Base-by-base conservation (phyloP, 2,888 invertebrate species). In the Drosophila kokeensis region DNA sequence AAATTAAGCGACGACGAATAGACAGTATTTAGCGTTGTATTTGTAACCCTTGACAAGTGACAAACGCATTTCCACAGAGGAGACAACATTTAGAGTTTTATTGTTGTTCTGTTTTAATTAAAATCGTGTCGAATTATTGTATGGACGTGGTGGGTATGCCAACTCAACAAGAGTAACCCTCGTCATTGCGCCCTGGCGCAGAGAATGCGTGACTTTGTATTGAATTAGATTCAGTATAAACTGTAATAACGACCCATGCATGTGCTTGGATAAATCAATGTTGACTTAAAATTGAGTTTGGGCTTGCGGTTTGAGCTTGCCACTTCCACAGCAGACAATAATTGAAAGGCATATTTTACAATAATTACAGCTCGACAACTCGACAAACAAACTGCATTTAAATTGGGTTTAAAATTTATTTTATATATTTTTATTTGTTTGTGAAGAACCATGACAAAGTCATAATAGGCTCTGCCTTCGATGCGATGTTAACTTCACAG, bases 81-180 rank as follows among this genome's bases (percentile, higher is more conserved):
- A 32, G 27, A 24, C 38, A 21, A 32, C 69, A 55, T 49, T 27
- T 21, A 32, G 34, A 36, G 38, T 30, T 61, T 45, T 21, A 63
- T 45, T 63, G 27, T 21, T 45, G 8, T 45, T 45, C 30, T 30
- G 36, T 71, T 71, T 69, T 69, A 69, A 69, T 69, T 69, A 62
- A 69, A 69, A 71, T 38, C 52, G 42, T 53, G 62, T 53, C 45
- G 21, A 69, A 38, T 61, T 53, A 53, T 60, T 71, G 62, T 38
- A 21, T 11, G 27, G 2, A 70, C 52, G 36, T 70, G 71, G 38
- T 57, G 32, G 4, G 42, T 32, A 13, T 61, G 38, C 18, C 50
- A 21, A 18, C 38, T 36, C 27, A 27, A n/a, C 27, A 27, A 21
- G 40, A 29, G 29, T 48, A 29, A 42, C 27, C 69, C 67, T n/a